Evolutionary conservation across 2,113 vertebrate species (phyloP), one percentile per base, ranked within the genome.

Genomic region (Corythoichthys intestinalis): DNA sequence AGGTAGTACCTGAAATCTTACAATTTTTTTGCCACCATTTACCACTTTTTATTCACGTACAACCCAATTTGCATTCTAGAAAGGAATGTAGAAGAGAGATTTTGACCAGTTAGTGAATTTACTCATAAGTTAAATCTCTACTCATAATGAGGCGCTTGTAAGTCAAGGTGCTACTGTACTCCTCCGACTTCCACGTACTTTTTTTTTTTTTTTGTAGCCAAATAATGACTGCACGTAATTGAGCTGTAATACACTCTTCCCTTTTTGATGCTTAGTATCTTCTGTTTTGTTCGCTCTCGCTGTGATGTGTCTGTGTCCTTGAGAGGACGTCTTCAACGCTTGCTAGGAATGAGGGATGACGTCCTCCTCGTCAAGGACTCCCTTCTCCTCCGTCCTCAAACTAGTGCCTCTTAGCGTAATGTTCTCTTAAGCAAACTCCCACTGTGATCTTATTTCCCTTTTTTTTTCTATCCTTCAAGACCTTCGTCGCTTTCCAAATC

Each of bases 371-470:
- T 71, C 2, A 50, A 73, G 70, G 71, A 66, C 66, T 71, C 50
- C 54, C 38, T 69, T 46, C 60, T 62, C 69, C 65, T 67, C 52
- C 52, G 38, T 69, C 67, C 54, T 57, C 8, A 50, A 85, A 83
- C 74, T 77, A 91, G 88, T 91, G 88, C 89, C 89, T 89, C 80
- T 75, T 75, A 83, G 71, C 77, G 34, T 81, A 44, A 64, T 74
- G 41, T 73, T 67, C 65, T 72, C 73, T 73, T 71, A 82, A 66
- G 81, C 74, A 80, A 82, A 82, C 75, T 83, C 84, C 68, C 57
- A 88, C 69, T 86, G 73, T 83, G 76, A 85, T 80, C 60, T 68
- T 78, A 11, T 50, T 74, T 17, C 13, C 4, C 39, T 14, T 54
- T 44, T 66, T 53, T 53, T 52, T 35, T 50, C 28, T 37, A 8